Conservation (phyloP, 2,888 invertebrate species). For the Hyppa rectilinea region DNA sequence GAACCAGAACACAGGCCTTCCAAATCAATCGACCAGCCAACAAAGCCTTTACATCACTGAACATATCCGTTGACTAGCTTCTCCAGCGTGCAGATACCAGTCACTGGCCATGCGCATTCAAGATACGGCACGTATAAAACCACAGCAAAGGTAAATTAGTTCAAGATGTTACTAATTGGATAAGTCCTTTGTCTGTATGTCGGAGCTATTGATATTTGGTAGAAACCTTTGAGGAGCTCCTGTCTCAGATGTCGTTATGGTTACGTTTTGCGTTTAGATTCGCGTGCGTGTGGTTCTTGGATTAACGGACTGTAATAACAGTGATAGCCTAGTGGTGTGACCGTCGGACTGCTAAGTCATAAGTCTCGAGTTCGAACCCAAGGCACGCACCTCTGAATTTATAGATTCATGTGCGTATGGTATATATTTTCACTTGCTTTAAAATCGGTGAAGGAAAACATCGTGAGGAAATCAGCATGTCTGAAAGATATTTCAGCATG, state of each 20-base stretch:
- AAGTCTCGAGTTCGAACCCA: too few relatives aligned
- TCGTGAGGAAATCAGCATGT: too few relatives aligned
- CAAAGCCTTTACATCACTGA: not conserved
- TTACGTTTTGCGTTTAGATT: not conserved
- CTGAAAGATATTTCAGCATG: too few relatives aligned
- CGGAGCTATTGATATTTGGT: slow-evolving; percentile 30
- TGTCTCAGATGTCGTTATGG: not conserved
- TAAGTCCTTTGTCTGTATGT: slow-evolving; percentile 27
- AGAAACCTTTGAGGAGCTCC: slow-evolving; percentile 20
- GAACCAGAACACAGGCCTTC: not conserved
- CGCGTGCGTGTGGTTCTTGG: too few relatives aligned
- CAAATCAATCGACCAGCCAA: not conserved
- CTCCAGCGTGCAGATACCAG: not conserved
- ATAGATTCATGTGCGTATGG: too few relatives aligned
- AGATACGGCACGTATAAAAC: not conserved
- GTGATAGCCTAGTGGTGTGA: too few relatives aligned
- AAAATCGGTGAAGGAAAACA: too few relatives aligned
- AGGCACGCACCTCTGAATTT: too few relatives aligned
- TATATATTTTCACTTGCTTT: too few relatives aligned
- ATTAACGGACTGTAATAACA: too few relatives aligned
- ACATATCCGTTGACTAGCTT: not conserved
- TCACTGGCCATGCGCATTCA: not conserved
- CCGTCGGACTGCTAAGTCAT: too few relatives aligned
- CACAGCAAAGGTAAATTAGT: not conserved
- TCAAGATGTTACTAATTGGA: slow-evolving; percentile 29